Evolutionary conservation across 2,113 vertebrate genomes (phyloP).

Genomic region (Sander vitreus): DNA sequence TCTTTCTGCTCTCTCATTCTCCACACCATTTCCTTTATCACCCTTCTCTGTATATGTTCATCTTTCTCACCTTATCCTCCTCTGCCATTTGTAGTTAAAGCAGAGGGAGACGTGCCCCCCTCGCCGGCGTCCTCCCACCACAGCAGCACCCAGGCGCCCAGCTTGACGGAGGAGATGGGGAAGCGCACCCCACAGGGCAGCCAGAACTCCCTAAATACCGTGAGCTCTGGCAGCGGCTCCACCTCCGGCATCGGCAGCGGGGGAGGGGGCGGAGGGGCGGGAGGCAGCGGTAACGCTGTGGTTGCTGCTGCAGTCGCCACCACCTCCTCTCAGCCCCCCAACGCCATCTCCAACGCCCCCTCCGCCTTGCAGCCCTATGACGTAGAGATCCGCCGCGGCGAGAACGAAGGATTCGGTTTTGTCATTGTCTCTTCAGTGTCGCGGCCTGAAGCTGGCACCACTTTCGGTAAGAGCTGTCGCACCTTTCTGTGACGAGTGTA

Average conservation of each 20-base stretch:
- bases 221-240: constrained; percentile 96
- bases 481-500: not conserved
- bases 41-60: not conserved
- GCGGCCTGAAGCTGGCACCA: constrained; percentile 94
- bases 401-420: constrained; percentile 97
- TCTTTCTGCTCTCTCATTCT: not conserved
- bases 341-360: not conserved
- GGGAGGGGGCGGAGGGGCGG: constrained; percentile 81
- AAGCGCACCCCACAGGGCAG: constrained; percentile 96
- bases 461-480: constrained; percentile 90
- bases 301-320: constrained; percentile 21
- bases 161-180: constrained; percentile 91
- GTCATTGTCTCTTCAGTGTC: constrained; percentile 99
- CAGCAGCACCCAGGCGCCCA: constrained; percentile 96
- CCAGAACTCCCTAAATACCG: constrained; percentile 97
- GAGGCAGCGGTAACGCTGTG: constrained; percentile 82
- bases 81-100: constrained; percentile 77
- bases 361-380: constrained; percentile 92
- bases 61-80: constrained; percentile 22
- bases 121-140: constrained; percentile 98
- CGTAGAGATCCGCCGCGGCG: constrained; percentile 94
- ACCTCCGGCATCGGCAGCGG: constrained; percentile 93
- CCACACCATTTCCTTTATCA: not conserved
- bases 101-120: constrained; percentile 92
- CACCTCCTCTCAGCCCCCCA: constrained; percentile 84